Evolutionary conservation across 92 coral and sea anemone species (phyloP).

Genomic region (Parazoanthus atlanticus): DNA sequence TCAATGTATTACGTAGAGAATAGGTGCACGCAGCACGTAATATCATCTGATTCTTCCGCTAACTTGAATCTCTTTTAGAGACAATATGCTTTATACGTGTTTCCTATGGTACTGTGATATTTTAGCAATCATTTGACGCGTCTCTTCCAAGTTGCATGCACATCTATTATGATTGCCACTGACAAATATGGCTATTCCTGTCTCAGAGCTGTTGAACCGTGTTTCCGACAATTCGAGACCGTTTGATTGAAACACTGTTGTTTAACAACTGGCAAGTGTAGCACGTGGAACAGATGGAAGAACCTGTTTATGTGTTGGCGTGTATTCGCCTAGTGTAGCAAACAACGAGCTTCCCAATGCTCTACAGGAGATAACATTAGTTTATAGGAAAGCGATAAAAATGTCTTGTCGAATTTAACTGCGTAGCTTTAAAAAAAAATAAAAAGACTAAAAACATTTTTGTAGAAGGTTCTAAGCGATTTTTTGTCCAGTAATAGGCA

Average conservation of each 20-base stretch:
- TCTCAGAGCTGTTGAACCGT: not conserved
- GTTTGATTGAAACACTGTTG: not conserved
- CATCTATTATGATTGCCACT: not conserved
- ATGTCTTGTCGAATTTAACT: not conserved
- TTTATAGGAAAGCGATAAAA: not conserved
- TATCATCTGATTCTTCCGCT: slow-evolving; percentile 3
- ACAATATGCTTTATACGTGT: not conserved
- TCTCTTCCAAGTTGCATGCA: not conserved
- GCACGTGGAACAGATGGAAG: not conserved
- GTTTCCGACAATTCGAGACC: slow-evolving; percentile 1
- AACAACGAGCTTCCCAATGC: no score
- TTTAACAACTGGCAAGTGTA: not conserved
- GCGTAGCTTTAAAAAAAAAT: not conserved
- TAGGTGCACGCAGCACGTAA: not conserved
- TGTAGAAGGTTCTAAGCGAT: not conserved
- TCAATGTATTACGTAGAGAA: not conserved
- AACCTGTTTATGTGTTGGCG: not conserved
- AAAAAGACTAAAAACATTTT: not conserved
- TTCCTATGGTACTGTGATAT: not conserved
- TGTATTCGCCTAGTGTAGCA: not conserved
- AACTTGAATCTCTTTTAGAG: not conserved
- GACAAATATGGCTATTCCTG: not conserved
- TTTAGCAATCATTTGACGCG: not conserved
- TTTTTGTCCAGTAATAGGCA: not conserved
- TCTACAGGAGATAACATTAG: not conserved